These are phyloP conservation scores for Yponomeuta sedellus DNA, from an alignment of 2,888 invertebrate genomes.

Conservation along the genomic window DNA sequence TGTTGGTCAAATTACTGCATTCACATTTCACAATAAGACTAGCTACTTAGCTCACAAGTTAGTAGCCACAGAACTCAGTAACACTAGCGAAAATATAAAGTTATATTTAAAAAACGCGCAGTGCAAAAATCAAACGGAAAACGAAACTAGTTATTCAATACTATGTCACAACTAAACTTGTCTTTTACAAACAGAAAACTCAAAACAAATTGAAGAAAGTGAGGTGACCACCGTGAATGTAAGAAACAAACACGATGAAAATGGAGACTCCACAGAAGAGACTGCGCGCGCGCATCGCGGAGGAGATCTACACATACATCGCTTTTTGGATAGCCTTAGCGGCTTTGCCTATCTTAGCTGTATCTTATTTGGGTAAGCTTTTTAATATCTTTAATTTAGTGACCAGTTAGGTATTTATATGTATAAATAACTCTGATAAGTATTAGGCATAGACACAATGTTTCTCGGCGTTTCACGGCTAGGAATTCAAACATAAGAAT, in stretches of 20 bases:
- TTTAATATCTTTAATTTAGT: not conserved
- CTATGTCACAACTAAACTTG: not conserved
- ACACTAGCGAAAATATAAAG: not conserved
- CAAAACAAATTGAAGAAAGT: not conserved
- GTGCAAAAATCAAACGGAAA: not conserved
- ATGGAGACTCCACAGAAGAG: constrained; percentile 33
- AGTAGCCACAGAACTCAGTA: not conserved
- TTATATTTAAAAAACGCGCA: not conserved
- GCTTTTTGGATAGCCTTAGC: constrained; percentile 63
- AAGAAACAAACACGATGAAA: not conserved
- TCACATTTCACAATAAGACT: not conserved
- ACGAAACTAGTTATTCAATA: not conserved
- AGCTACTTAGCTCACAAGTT: not conserved
- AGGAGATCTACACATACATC: constrained; percentile 58
- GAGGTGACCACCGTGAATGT: not conserved
- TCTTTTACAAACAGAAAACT: not conserved
- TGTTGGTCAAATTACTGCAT: not conserved
- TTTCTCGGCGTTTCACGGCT: no score
- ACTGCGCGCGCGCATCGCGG: constrained; percentile 42
- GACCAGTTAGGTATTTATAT: no score
- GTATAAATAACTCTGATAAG: no score
- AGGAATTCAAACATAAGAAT: no score
- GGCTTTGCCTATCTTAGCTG: constrained; percentile 52
- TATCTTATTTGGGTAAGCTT: constrained; percentile 53
- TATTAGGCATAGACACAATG: no score